Percentiles rank a stretch among this genome's conserved stretches.
These are phyloP conservation scores for Scaptomyza cyrtandrae DNA, from an alignment of 2,888 invertebrate species.

Conservation along the genomic window DNA sequence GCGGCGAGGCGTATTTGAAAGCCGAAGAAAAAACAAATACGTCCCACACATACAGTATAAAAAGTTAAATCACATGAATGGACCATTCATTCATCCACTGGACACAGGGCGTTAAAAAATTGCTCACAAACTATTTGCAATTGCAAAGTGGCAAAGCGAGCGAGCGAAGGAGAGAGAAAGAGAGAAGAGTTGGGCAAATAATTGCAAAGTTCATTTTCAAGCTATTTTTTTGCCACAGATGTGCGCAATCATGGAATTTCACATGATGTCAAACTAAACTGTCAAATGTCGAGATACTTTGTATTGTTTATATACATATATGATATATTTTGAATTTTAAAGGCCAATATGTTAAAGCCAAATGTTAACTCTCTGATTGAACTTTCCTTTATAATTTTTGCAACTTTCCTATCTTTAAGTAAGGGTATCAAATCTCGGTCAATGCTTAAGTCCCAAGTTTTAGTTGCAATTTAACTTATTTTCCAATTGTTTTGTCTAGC, in stretches of 20 bases:
- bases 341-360: too few relatives aligned
- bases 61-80: conserved; percentile 62
- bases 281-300: not conserved
- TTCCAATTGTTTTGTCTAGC: conserved; percentile 28
- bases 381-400: not conserved
- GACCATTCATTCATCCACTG: conserved; percentile 57
- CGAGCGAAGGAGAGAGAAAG: not conserved
- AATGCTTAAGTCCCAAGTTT: not conserved
- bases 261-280: not conserved
- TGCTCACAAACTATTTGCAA: conserved; percentile 17
- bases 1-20: conserved; percentile 34
- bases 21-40: conserved; percentile 56
- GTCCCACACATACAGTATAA: conserved; percentile 41
- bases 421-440: conserved; percentile 22
- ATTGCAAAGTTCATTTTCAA: conserved; percentile 2
- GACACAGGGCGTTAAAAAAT: conserved; percentile 24
- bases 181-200: not conserved
- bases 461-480: conserved; percentile 8
- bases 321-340: too few relatives aligned
- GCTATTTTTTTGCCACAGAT: not conserved
- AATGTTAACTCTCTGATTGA: too few relatives aligned
- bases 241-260: not conserved
- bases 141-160: conserved; percentile 19
- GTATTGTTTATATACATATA: not conserved
- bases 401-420: not conserved